Percentiles rank a stretch among this genome's conserved stretches.
These are phyloP conservation scores for Sminthurinus signatus DNA, from an alignment of 1,140 invertebrate genomes.

Conservation along the genomic window DNA sequence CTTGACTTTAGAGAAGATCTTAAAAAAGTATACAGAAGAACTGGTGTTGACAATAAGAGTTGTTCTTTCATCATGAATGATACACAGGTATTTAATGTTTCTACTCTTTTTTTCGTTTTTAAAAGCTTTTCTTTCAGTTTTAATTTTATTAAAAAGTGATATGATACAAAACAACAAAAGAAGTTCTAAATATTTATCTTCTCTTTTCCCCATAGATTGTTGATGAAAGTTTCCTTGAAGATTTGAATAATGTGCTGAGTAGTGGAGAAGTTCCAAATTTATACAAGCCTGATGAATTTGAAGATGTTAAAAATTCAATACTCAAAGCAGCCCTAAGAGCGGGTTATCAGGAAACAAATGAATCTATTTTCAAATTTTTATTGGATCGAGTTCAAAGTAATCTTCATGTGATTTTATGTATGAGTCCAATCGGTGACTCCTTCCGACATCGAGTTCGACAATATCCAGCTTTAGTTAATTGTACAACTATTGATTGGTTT, in stretches of 20 bases:
- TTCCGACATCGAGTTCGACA: constrained; percentile 61
- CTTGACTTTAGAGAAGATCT: constrained; percentile 75
- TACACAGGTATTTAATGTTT: constrained; percentile 53
- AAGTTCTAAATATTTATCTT: no score
- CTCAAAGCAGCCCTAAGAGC: constrained; percentile 58
- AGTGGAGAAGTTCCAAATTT: constrained; percentile 76
- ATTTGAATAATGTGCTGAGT: constrained; percentile 78
- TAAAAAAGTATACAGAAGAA: constrained; percentile 63
- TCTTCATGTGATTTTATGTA: constrained; percentile 72
- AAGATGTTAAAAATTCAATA: constrained; percentile 65
- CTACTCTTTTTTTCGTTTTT: no score
- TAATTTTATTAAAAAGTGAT: no score
- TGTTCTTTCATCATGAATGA: constrained; percentile 76
- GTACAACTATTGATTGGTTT: constrained; percentile 83
- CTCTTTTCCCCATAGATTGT: constrained; percentile 54
- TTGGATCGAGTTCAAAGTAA: constrained; percentile 67
- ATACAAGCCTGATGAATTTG: constrained; percentile 75
- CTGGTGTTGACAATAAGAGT: constrained; percentile 65
- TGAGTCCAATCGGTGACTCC: constrained; percentile 74
- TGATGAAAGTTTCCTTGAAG: constrained; percentile 75
- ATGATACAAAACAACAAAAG: no score
- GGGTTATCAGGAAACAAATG: constrained; percentile 58
- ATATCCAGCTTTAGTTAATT: constrained; percentile 76
- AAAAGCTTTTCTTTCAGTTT: no score
- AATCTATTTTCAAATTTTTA: constrained; percentile 64